phyloP scores from a whole-genome alignment of 2,888 invertebrate genomes.

The Antheraea assamensis region DNA sequence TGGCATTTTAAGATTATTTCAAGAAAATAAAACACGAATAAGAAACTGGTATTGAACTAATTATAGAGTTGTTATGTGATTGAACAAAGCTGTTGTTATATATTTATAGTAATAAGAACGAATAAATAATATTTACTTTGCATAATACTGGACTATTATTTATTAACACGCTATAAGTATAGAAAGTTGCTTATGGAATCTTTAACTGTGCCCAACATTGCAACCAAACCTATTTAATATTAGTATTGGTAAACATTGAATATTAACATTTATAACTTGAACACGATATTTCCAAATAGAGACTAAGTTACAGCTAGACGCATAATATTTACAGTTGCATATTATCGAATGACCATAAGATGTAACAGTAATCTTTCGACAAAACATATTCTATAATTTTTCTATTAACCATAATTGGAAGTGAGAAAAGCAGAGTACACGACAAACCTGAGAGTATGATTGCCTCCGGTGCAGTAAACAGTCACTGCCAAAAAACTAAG shows the following conservation, averaged over 20 bases:
- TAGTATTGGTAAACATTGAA: not conserved
- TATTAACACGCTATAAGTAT: too few species aligned
- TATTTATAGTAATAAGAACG: not conserved
- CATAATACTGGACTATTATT: not conserved
- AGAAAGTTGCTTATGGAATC: not conserved
- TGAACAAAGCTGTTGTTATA: not conserved
- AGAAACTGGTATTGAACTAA: not conserved
- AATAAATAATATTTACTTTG: not conserved
- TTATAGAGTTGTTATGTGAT: not conserved
- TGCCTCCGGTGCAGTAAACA: slow-evolving; percentile 22
- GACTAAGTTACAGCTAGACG: not conserved
- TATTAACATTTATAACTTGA: not conserved
- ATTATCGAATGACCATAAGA: not conserved
- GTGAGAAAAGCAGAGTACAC: not conserved
- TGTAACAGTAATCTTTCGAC: not conserved
- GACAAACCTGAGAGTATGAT: not conserved
- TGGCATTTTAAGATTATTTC: not conserved
- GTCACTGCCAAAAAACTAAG: slow-evolving; percentile 27
- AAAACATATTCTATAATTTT: not conserved
- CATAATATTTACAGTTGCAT: not conserved
- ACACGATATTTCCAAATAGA: not conserved
- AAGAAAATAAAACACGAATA: too few species aligned
- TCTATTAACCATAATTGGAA: slow-evolving; percentile 3
- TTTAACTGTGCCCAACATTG: not conserved
- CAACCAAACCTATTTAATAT: not conserved